Conservation (phyloP, 1,140 invertebrate species). For the Drosophila melanogaster region Release_6_plus_ISO1_MT NC_004354.4:7625501-7626000, state of each 20-base stretch:
- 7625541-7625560: conserved; percentile 71
- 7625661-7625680: conserved; percentile 22
- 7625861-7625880: conserved; percentile 5
- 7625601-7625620: conserved; percentile 3
- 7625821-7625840: conserved; percentile 54
- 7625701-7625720: conserved; percentile 36
- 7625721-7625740: conserved; percentile 53
- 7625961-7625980: too few relatives aligned
- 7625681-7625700: conserved; percentile 27
- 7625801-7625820: conserved; percentile 33
- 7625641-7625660: too few relatives aligned
- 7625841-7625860: conserved; percentile 46
- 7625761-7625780: conserved; percentile 46
- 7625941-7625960: too few relatives aligned
- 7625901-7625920: not conserved
- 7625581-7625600: not conserved
- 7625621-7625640: not conserved
- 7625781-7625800: conserved; percentile 17
- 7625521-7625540: conserved; percentile 43
- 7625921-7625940: not conserved
- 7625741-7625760: conserved; percentile 46
- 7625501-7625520: conserved; percentile 19
- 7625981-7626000: too few relatives aligned
- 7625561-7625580: conserved; percentile 40
- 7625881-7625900: not conserved